Evolutionary conservation across 64 coral and sea anemone species (phyloP), one percentile per base, ranked within the genome.

Genomic region (Pachyseris speciosa): DNA sequence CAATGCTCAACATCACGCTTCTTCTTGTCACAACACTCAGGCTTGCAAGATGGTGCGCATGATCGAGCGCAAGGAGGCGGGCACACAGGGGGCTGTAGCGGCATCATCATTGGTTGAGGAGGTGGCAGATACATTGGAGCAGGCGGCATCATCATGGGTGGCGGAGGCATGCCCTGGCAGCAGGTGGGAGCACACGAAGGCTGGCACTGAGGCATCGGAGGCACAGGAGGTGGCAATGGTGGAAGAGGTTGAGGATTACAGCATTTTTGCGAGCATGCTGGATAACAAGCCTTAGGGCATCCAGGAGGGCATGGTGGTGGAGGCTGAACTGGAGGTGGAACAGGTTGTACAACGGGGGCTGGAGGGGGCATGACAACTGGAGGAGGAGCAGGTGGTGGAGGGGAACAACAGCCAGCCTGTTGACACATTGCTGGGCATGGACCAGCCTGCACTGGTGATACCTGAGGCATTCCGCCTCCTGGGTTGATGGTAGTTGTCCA

Each of bases 241-340:
- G 67, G 83, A 3, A 72, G 83, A n/a, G 83, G 83, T 45, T 29
- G 83, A 1, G 83, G 83, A 37, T 86, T 86, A n/a, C 83, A 86
- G 83, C 83, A 86, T 24, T 49, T 86, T 22, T 17, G 67, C n/a
- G 41, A 20, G 42, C 83, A 86, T 2, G 83, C 83, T 20, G 83
- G 83, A 55, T 86, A 86, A 37, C 83, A 86, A 72, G 83, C 83
- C 28, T 32, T 69, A 15, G 83, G 83, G 37, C 83, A 86, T 10
- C 39, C 39, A 17, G 41, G 37, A 16, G 83, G 83, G 25, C 83
- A 86, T 27, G 83, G 83, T n/a, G 83, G 83, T 69, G 83, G 83
- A 32, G 83, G 83, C 64, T 69, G 63, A 36, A 72, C 63, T 5
- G 63, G 63, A 69, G 40, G 83, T 10, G 83, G 64, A 50, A 24